Evolutionary conservation across 1,140 invertebrate species (phyloP).

Genomic region (Formica selysi): DNA sequence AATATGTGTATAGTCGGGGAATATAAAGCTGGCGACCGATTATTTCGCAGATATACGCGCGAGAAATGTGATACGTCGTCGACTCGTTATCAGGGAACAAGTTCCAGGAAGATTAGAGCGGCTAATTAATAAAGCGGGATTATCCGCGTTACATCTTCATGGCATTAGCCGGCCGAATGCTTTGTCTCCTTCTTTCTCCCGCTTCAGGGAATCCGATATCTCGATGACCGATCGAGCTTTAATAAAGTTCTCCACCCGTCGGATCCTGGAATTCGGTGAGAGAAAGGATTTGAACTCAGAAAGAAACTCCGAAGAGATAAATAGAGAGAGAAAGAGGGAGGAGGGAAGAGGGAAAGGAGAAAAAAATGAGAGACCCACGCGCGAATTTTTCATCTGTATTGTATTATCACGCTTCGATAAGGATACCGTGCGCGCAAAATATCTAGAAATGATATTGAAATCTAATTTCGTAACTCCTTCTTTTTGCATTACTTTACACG

Average conservation of each 20-base stretch:
- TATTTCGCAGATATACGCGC: conserved; percentile 63
- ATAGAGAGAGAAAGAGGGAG: not conserved
- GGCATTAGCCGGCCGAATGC: conserved; percentile 68
- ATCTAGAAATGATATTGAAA: conserved; percentile 18
- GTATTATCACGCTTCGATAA: conserved; percentile 34
- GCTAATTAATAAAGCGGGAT: conserved; percentile 75
- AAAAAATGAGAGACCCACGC: conserved; percentile 21
- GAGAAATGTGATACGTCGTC: conserved; percentile 67
- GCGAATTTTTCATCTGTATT: conserved; percentile 30
- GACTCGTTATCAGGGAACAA: conserved; percentile 71
- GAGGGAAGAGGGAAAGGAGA: not conserved
- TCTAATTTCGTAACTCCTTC: conserved; percentile 30
- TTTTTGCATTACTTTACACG: not conserved
- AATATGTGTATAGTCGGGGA: not conserved
- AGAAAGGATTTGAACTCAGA: conserved; percentile 41
- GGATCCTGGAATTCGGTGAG: conserved; percentile 56
- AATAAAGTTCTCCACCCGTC: conserved; percentile 71
- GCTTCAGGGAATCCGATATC: conserved; percentile 66
- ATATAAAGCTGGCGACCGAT: conserved; percentile 53
- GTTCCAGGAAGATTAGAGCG: conserved; percentile 75
- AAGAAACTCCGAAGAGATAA: conserved; percentile 12
- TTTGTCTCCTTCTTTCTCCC: conserved; percentile 12
- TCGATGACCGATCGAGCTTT: conserved; percentile 72
- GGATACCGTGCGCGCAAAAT: conserved; percentile 14
- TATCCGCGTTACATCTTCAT: conserved; percentile 74